These are phyloP conservation scores for Cantharis lateralis DNA, from an alignment of 2,888 invertebrate genomes.

Conservation along the genomic window DNA sequence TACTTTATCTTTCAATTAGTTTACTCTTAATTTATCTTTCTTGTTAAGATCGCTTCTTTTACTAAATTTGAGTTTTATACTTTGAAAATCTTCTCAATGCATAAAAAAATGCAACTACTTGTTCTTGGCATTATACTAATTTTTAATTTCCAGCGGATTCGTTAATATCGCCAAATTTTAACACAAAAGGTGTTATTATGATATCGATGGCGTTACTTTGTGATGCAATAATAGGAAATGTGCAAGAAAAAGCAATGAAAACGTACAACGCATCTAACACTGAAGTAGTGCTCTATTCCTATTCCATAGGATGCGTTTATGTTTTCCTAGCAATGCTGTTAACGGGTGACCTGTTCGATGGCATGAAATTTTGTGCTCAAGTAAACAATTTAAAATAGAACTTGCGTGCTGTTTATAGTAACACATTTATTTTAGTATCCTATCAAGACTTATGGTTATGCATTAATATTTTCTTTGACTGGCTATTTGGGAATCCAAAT, in stretches of 20 bases:
- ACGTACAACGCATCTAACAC: constrained; percentile 80
- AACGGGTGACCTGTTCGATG: constrained; percentile 75
- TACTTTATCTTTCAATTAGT: too few relatives aligned
- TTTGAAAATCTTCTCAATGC: background rate
- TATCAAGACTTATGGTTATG: constrained; percentile 79
- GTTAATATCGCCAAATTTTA: constrained; percentile 75
- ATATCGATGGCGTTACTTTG: constrained; percentile 86
- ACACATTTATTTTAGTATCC: constrained; percentile 64
- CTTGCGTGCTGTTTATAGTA: background rate
- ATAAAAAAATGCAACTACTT: background rate
- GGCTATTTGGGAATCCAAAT: constrained; percentile 95
- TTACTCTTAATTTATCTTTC: background rate
- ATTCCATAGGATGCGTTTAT: constrained; percentile 85
- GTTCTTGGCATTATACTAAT: background rate
- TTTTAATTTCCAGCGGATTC: constrained; percentile 67
- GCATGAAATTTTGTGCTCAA: constrained; percentile 75
- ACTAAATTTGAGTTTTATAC: background rate
- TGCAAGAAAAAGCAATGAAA: constrained; percentile 95
- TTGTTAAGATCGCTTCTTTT: background rate
- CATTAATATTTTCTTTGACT: constrained; percentile 81
- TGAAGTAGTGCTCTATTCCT: constrained; percentile 92
- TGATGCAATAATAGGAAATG: constrained; percentile 95
- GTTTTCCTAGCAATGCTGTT: constrained; percentile 73
- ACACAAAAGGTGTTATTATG: constrained; percentile 71
- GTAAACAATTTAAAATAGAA: constrained; percentile 57